phyloP scores from a whole-genome alignment of 2,888 invertebrate species.

The Gari tellinella region DNA sequence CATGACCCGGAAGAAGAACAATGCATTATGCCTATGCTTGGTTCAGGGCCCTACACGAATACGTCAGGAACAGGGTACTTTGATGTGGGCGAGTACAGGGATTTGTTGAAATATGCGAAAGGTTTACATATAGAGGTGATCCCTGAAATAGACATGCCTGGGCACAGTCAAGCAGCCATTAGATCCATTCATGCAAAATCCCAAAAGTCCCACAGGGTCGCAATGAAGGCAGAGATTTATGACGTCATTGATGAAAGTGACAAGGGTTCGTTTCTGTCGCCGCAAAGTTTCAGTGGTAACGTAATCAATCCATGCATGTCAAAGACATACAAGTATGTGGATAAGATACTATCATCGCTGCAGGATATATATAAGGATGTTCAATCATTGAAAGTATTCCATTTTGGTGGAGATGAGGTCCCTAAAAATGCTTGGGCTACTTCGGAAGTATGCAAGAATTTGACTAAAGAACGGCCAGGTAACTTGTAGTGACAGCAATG shows the following conservation, averaged over 20 bases:
- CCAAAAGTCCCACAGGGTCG: slow-evolving; percentile 26
- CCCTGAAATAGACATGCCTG: slow-evolving; percentile 80
- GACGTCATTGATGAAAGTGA: slow-evolving; percentile 63
- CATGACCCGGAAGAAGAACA: slow-evolving; percentile 66
- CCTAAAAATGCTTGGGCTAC: slow-evolving; percentile 65
- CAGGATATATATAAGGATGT: slow-evolving; percentile 68
- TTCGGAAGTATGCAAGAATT: slow-evolving; percentile 5
- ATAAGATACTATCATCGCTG: slow-evolving; percentile 52
- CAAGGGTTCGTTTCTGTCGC: neutral
- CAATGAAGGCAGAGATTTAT: slow-evolving; percentile 60
- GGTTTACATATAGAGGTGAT: slow-evolving; percentile 72
- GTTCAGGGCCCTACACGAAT: slow-evolving; percentile 65
- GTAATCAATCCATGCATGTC: slow-evolving; percentile 71
- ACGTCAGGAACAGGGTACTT: slow-evolving; percentile 67
- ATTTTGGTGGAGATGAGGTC: slow-evolving; percentile 80
- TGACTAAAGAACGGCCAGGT: no score
- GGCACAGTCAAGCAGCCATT: slow-evolving; percentile 67
- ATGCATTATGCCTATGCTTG: slow-evolving; percentile 70
- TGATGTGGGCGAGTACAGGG: slow-evolving; percentile 65
- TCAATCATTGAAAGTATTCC: slow-evolving; percentile 67
- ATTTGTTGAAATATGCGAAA: slow-evolving; percentile 68
- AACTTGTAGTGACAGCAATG: no score
- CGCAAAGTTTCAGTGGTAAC: slow-evolving; percentile 69
- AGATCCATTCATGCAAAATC: slow-evolving; percentile 53
- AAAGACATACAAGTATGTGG: slow-evolving; percentile 62